Evolutionary conservation across 2,113 vertebrate species (phyloP), one percentile per base, ranked within the genome.

Genomic region (Crotalus tigris): DNA sequence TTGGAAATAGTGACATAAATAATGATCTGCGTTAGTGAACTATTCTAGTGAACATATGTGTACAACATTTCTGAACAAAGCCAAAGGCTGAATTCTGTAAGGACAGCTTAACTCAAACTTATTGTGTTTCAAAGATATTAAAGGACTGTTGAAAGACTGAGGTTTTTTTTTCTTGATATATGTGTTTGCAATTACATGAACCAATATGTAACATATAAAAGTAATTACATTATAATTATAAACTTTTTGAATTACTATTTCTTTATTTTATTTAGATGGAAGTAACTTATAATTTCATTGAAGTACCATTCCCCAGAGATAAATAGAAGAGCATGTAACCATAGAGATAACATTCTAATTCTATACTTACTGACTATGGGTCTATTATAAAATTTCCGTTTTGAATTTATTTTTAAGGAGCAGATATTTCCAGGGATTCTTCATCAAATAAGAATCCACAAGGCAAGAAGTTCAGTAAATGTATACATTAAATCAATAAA

Each of bases 201-300:
- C 19, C 19, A 12, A 92, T 69, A 51, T 92, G 96, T 91, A 87
- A 12, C 61, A 2, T 13, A 53, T 85, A 89, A 46, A 91, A 51
- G 19, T 46, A 85, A 49, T 86, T 86, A 49, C 10, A 21, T 81
- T 39, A 39, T 81, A 81, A 81, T 81, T 81, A 39, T 39, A 81
- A 39, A 39, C n/a, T 75, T 75, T 33, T 39, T 75, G 6, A 39
- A 81, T 81, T 39, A 81, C 2, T 33, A 13, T 81, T 75, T 75
- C 69, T 75, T 81, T 15, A 81, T 81, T 81, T 39, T 39, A 19
- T 81, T 81, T 81, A 39, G n/a, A 39, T 39, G 15, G 2, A 88
- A 88, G 29, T 46, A n/a, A 5, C 11, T 87, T 87, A 17, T n/a
- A n/a, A 53, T 51, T 87, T 5, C n/a, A 39, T 1, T 39, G 17